Evolutionary conservation across 64 coral and sea anemone species (phyloP), one percentile per base, ranked within the genome.

Genomic region (Dendrophyllia cribrosa): DNA sequence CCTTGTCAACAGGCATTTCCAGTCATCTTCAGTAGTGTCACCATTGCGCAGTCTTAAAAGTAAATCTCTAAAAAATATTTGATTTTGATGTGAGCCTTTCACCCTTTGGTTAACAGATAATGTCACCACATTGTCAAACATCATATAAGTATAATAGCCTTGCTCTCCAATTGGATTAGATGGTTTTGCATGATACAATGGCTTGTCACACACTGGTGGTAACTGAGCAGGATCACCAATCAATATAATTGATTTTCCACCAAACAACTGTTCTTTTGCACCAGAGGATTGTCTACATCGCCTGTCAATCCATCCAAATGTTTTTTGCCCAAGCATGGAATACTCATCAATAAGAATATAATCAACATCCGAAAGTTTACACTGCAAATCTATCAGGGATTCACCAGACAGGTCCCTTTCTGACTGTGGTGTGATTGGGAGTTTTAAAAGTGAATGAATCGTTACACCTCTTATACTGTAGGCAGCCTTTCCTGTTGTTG

Each of bases 301-400:
- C n/a, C n/a, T n/a, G n/a, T n/a, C 89, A 91, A 91, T 91, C 77
- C 89, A 91, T 82, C 89, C 89, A 82, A 91, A 43, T 17, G 63
- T 73, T 72, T 17, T 91, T 91, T 91, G 89, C 16, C 89, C 77
- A 72, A 91, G 66, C 77, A 91, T 79, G 66, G 46, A 89, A 66
- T 89, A 89, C 15, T 89, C 88, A 79, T 89, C 88, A 69, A 89
- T 89, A 45, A 91, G 77, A 58, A 74, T 56, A 82, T 91, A 91
- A 70, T 91, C 21, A 0, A 58, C 21, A 70, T 70, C 58, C 9
- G 59, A 67, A 79, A 89, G 58, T 61, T 34, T 89, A 2, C 68
- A 2, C 60, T 89, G 74, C 19, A 91, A 56, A 11, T 73, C 50
- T 58, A 43, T 26, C 2, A 91, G 67, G 64, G 6, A 5, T 72